Base-by-base conservation (phyloP, 1,140 invertebrate genomes). In the Dinoponera quadriceps region DNA sequence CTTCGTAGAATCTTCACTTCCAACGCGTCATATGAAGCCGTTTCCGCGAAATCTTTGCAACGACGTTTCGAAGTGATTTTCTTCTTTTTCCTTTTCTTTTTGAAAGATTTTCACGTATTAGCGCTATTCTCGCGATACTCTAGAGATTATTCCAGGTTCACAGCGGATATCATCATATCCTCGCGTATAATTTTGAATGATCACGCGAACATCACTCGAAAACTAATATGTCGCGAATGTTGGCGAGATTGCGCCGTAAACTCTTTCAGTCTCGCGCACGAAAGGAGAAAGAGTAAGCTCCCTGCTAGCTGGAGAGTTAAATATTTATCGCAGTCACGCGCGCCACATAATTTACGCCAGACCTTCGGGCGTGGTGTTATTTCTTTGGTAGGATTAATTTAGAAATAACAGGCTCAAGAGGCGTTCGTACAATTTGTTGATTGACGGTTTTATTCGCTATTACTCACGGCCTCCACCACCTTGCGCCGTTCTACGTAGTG, bases 291-390 rank as follows among this genome's bases (percentile, higher is more conserved):
- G 49, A 16, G 62, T 81, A 68, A 49, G 33, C 38, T 78, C 49
- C 27, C n/a, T 9, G 66, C 66, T 68, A 29, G 85, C 38, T 18
- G 62, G n/a, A 33, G 71, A 80, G 63, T 65, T 71, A 88, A 71
- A 74, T 80, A 65, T 88, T 87, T 88, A 88, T 88, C 85, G 66
- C 73, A 63, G 87, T 88, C 85, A 88, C 85, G 87, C 80, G 78
- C 85, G 13, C 48, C 75, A 27, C 72, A 78, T 88, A 87, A 85
- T 88, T 88, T 85, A 88, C 68, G 60, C 60, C 27, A 48, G 77
- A 69, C 57, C 25, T 85, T 80, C 73, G 54, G 63, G 38, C 44
- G 59, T 77, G 54, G 66, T 75, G 81, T 88, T 88, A 85, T 83
- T 82, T 80, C 73, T 38, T 72, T 29, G 62, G 68, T 78, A 88